Percentiles rank a stretch among this genome's conserved stretches.
Evolutionary conservation across 2,113 vertebrate genomes (phyloP).

Genomic region (Hyaena hyaena): DNA sequence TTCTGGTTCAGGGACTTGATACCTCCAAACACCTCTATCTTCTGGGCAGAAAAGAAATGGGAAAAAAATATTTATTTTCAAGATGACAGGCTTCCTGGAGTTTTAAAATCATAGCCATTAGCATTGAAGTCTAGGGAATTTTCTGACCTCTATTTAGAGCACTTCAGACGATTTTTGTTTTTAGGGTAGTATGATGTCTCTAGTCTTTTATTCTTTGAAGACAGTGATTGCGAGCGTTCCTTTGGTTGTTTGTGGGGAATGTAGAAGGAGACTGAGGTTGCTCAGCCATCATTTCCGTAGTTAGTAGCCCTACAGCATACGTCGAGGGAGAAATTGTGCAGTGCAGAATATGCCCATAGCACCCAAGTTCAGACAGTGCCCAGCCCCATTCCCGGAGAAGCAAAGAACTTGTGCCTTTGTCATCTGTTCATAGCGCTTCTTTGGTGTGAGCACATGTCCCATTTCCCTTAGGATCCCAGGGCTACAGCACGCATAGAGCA

Average conservation of each 20-base stretch:
- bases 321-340: slow-evolving; percentile 55
- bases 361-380: neutral
- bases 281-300: slow-evolving; percentile 21
- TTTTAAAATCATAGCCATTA: slow-evolving; percentile 44
- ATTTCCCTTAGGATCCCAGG: neutral
- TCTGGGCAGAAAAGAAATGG: neutral
- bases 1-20: neutral
- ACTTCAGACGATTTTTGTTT: neutral
- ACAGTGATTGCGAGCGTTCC: neutral
- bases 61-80: slow-evolving; percentile 28
- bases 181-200: slow-evolving; percentile 63
- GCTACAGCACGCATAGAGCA: too few relatives aligned
- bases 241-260: neutral
- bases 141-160: slow-evolving; percentile 39
- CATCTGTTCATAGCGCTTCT: neutral
- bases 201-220: slow-evolving; percentile 48
- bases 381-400: neutral
- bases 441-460: neutral
- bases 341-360: neutral
- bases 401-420: neutral
- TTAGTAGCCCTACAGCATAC: slow-evolving; percentile 42
- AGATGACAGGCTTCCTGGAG: neutral
- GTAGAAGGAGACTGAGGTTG: neutral
- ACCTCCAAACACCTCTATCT: neutral
- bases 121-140: neutral